These are phyloP conservation scores for Nephila pilipes DNA, from an alignment of 1,140 invertebrate species.

Conservation along the genomic window DNA sequence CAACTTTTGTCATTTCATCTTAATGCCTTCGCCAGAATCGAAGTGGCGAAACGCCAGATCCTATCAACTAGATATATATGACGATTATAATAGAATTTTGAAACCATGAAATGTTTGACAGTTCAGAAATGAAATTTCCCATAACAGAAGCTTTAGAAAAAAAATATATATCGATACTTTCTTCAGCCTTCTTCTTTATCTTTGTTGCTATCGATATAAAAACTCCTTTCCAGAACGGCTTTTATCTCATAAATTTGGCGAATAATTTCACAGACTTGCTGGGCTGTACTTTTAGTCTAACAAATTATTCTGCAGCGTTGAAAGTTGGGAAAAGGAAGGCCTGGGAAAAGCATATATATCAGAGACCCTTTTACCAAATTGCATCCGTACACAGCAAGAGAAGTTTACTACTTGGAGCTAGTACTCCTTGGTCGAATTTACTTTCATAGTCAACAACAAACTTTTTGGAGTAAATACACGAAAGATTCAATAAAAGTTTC, in stretches of 20 bases:
- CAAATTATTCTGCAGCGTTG: neutral
- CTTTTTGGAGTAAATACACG: neutral
- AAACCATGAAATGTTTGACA: constrained; percentile 24
- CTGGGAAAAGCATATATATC: neutral
- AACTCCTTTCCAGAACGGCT: neutral
- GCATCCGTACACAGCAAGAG: neutral
- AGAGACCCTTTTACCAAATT: constrained; percentile 15
- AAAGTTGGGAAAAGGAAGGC: neutral
- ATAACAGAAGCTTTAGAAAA: neutral
- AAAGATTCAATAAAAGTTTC: neutral
- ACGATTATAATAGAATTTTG: constrained; percentile 15
- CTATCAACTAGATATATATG: neutral
- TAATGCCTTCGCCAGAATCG: neutral
- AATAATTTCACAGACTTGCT: neutral
- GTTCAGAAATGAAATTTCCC: neutral
- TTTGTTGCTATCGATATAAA: neutral
- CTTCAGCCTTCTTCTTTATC: neutral
- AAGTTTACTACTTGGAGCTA: neutral
- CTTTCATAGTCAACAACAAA: neutral
- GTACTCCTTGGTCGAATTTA: neutral
- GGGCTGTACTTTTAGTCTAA: neutral
- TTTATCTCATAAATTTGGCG: constrained; percentile 1
- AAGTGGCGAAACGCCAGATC: neutral
- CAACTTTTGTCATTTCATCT: neutral
- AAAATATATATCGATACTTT: constrained; percentile 5